Base-by-base conservation (phyloP, 2,113 vertebrate genomes). In the Phalacrocorax carbo region DNA sequence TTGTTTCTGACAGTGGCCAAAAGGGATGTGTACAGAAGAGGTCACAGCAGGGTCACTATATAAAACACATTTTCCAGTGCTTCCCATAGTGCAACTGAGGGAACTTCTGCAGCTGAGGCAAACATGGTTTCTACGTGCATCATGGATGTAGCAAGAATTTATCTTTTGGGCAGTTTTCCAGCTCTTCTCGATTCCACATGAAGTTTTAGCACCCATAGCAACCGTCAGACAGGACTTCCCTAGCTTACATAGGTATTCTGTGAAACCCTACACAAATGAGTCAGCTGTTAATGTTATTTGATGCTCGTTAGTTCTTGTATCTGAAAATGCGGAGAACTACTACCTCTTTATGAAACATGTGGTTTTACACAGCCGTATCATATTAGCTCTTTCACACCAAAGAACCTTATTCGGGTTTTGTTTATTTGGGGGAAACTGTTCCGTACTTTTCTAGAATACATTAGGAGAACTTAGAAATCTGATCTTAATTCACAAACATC, bases 51-150 rank as follows among this genome's bases (percentile, higher is more conserved):
- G 5, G 17, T 84, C 81, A 65, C 34, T 25, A 9, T 1, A 55
- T 14, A 42, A 60, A 86, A 34, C 27, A 21, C 13, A 60, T 49
- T 83, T 86, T 40, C 54, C 36, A 69, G 18, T 7, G 21, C 71
- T 71, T 82, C 48, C 29, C 3, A 0, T 46, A 82, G 75, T 55
- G 32, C 49, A 92, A 0, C 10, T 0, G 0, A 80, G 27, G 54
- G 44, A 76, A 15, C 48, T 93, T 75, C 65, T 64, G 61, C 55
- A 83, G 46, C 73, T 42, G 30, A 60, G 14, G 40, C 18, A 58
- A 92, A 75, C 0, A 5, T 21, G 17, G n/a, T 5, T 93, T 90
- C 40, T 40, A 57, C 36, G 42, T 1, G 1, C 23, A 79, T 60
- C 11, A 30, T 17, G 40, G 23, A 60, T 36, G 36, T 9, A 88